Conservation (phyloP, 2,888 invertebrate genomes). For the Euplagia quadripunctaria region DNA sequence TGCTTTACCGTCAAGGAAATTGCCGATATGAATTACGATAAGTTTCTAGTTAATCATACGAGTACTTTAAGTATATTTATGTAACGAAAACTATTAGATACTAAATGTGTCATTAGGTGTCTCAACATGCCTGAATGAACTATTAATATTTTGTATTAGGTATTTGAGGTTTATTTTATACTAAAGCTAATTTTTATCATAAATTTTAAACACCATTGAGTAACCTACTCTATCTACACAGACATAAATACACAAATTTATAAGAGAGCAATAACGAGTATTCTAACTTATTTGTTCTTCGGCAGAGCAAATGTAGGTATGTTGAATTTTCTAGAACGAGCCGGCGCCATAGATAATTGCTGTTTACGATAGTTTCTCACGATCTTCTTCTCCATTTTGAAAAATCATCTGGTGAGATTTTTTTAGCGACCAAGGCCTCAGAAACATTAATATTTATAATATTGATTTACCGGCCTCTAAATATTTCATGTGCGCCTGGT, state of each 20-base stretch:
- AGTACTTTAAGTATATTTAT: background rate
- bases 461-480: slow-evolving; percentile 5
- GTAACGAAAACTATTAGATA: background rate
- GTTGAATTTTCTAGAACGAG: slow-evolving; percentile 30
- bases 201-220: background rate
- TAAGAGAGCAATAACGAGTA: slow-evolving; percentile 39
- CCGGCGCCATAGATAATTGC: slow-evolving; percentile 30
- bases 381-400: slow-evolving; percentile 20
- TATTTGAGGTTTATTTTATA: background rate
- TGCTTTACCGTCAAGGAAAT: slow-evolving; percentile 40
- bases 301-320: slow-evolving; percentile 38
- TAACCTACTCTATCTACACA: too few relatives aligned
- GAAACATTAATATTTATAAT: slow-evolving; percentile 17
- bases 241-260: background rate
- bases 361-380: slow-evolving; percentile 46
- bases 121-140: too few relatives aligned
- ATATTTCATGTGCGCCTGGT: slow-evolving; percentile 15
- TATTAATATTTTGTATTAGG: background rate
- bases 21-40: slow-evolving; percentile 41
- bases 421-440: slow-evolving; percentile 24
- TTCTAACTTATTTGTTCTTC: slow-evolving; percentile 38
- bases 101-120: too few relatives aligned
- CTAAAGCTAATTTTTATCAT: background rate
- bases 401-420: slow-evolving; percentile 35
- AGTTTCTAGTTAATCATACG: slow-evolving; percentile 22